phyloP scores from a whole-genome alignment of 2,888 invertebrate species.

The Limnephilus lunatus region DNA sequence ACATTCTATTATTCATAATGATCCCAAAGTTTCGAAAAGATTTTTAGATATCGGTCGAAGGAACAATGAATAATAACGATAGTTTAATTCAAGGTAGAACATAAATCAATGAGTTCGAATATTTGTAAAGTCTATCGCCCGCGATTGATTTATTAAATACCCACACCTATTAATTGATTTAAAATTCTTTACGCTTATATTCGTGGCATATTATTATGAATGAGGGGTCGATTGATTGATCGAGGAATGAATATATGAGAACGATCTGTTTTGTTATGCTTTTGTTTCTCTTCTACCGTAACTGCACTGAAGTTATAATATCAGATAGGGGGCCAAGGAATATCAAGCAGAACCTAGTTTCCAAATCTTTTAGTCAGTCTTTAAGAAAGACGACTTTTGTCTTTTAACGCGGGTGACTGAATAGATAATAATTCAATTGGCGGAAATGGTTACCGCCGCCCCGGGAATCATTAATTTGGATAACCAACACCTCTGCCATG shows the following conservation, averaged over 20 bases:
- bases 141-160: not conserved
- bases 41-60: not conserved
- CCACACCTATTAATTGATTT: not conserved
- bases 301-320: not conserved
- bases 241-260: not conserved
- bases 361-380: not conserved
- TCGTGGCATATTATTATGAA: not conserved
- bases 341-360: not conserved
- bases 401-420: no score
- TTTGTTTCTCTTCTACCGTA: not conserved
- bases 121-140: not conserved
- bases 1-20: not conserved
- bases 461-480: no score
- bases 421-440: no score
- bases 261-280: not conserved
- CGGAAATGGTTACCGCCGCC: no score
- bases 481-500: no score
- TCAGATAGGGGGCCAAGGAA: not conserved
- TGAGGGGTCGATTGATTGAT: not conserved
- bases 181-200: not conserved
- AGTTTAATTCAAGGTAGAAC: not conserved
- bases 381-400: no score
- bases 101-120: not conserved
- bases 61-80: not conserved
- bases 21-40: not conserved